Evolutionary conservation across 1,140 invertebrate genomes (phyloP), one percentile per base, ranked within the genome.

Genomic region (Sitodiplosis mosellana): DNA sequence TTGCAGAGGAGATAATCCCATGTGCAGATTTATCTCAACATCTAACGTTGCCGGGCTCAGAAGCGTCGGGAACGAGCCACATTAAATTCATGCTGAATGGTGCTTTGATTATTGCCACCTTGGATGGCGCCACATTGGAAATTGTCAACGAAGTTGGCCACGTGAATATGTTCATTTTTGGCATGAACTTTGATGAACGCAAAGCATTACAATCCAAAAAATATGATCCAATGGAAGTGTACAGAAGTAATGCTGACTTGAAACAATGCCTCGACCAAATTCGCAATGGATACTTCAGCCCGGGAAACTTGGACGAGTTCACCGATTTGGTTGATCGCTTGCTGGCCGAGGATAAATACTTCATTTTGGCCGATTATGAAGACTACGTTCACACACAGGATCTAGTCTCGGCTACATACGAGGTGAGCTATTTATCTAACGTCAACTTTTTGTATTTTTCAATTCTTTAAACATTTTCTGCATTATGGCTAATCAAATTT

Each of bases 121-220:
- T 99, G 63, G 96, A 99, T 61, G 96, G 96, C 44, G 96, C 96
- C 38, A 99, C 99, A 63, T 91, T 99, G 1, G 96, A 99, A 69
- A 99, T 99, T 95, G 83, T 80, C 5, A 94, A 99, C 67, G 94
- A 99, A 66, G 94, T 96, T 80, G 94, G 94, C 1, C 64, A 75
- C n/a, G 86, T 98, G 2, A 99, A 99, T 63, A 90, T 99, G 52
- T 99, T 99, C 70, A 98, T 99, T 59, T 99, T 99, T 63, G 96
- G 96, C 49, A 94, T 96, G 89, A 87, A 75, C 12, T 89, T 92
- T 1, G 80, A 91, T 1, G 83, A 96, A 69, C 92, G 97, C 1
- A 81, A 89, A 56, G 78, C 66, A 1, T 67, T 93, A 4, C 76
- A 87, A 59, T 71, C 65, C 49, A 74, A 69, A 61, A 91, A 90